Evolutionary conservation across 1,140 invertebrate species (phyloP).

Genomic region (Cydia strobilella): DNA sequence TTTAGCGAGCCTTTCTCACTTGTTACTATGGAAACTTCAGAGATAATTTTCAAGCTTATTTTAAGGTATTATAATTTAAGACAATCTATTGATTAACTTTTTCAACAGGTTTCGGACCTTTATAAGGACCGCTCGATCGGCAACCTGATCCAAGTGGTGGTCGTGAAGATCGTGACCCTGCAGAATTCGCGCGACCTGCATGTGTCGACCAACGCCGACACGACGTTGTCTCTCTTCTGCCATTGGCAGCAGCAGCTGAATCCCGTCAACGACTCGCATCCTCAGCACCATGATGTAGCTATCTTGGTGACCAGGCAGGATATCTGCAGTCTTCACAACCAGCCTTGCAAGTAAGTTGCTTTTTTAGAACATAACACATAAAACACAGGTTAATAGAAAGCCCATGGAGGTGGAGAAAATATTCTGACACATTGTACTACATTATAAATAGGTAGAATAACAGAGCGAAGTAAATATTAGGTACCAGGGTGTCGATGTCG

Average conservation of each 20-base stretch:
- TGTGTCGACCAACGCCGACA: conserved; percentile 90
- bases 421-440: too few relatives aligned
- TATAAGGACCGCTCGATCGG: conserved; percentile 94
- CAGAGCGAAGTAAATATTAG: too few relatives aligned
- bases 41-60: too few relatives aligned
- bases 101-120: conserved; percentile 86
- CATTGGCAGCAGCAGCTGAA: conserved; percentile 91
- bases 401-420: too few relatives aligned
- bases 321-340: conserved; percentile 90
- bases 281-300: conserved; percentile 96
- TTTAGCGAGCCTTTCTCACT: too few relatives aligned
- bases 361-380: background rate
- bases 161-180: conserved; percentile 90
- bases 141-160: conserved; percentile 93
- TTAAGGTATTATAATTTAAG: too few relatives aligned
- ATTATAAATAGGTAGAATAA: too few relatives aligned
- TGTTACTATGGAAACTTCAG: too few relatives aligned
- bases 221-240: conserved; percentile 92
- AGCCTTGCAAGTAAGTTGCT: conserved; percentile 81
- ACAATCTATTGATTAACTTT: background rate
- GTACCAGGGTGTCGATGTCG: too few relatives aligned
- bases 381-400: too few relatives aligned
- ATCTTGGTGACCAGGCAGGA: conserved; percentile 94
- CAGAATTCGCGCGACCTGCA: conserved; percentile 86
- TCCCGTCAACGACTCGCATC: conserved; percentile 88